phyloP scores from a whole-genome alignment of 1,140 invertebrate species.

The Nephila pilipes region DNA sequence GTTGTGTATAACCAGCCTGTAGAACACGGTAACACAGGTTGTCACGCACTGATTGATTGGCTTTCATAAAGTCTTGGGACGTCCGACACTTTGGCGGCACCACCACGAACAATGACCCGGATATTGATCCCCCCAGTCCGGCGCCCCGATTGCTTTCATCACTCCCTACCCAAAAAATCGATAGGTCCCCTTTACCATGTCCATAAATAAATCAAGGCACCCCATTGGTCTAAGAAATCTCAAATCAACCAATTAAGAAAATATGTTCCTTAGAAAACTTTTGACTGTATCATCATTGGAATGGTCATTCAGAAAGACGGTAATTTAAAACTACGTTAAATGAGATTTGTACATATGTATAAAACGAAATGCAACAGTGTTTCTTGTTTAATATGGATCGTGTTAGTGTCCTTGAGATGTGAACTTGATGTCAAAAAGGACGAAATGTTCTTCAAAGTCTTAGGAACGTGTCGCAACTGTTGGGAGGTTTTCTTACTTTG shows the following conservation, averaged over 20 bases:
- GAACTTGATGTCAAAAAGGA: conserved; percentile 9
- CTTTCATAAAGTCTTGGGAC: conserved; percentile 69
- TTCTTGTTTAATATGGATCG: conserved; percentile 3
- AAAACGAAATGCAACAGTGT: conserved; percentile 3
- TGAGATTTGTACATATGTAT: background rate
- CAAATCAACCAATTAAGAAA: background rate
- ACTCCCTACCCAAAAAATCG: conserved; percentile 38
- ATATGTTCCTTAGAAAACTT: background rate
- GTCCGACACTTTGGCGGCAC: conserved; percentile 71
- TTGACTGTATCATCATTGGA: background rate
- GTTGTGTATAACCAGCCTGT: background rate
- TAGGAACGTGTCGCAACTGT: background rate
- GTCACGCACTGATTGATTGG: conserved; percentile 62
- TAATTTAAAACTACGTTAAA: background rate
- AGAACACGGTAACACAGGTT: conserved; percentile 38
- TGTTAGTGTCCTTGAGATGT: background rate
- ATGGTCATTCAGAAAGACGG: background rate
- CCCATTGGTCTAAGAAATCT: background rate
- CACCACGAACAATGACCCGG: conserved; percentile 62
- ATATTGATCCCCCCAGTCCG: conserved; percentile 71
- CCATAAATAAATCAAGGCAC: conserved; percentile 47
- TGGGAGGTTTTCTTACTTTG: background rate
- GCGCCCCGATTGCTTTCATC: conserved; percentile 71
- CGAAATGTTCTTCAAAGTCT: background rate
- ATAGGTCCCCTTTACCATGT: conserved; percentile 25